These are phyloP conservation scores for Protobothrops flavoviridis DNA, from an alignment of 2,113 vertebrate species.

Conservation along the genomic window DNA sequence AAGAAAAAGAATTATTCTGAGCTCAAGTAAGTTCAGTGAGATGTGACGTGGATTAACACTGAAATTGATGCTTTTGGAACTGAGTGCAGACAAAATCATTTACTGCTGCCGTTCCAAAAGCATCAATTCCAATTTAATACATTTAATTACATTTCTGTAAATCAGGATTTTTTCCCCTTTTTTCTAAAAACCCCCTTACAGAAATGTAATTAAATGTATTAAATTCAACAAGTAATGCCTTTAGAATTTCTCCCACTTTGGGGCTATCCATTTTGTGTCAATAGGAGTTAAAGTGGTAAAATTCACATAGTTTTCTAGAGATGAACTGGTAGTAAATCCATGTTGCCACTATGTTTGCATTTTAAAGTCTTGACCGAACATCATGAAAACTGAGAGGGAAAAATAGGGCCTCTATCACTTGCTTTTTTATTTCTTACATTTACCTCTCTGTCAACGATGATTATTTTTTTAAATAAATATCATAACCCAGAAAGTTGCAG, in stretches of 20 bases:
- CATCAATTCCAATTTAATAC: too few relatives aligned
- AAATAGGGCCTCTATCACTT: background rate
- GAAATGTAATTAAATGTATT: background rate
- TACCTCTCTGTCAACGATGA: background rate
- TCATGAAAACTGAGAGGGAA: background rate
- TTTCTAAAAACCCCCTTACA: too few relatives aligned
- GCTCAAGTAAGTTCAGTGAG: background rate
- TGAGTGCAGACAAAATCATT: too few relatives aligned
- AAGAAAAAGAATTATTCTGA: background rate
- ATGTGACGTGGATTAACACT: background rate
- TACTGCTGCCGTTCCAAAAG: too few relatives aligned
- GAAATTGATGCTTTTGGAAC: background rate
- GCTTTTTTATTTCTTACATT: background rate
- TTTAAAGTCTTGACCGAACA: background rate
- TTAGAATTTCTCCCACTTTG: background rate
- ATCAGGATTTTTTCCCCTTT: too few relatives aligned
- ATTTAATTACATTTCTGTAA: too few relatives aligned
- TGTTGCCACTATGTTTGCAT: background rate
- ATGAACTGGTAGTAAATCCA: background rate
- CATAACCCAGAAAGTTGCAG: background rate
- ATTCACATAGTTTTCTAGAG: background rate
- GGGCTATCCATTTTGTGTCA: background rate
- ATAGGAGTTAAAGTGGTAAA: background rate
- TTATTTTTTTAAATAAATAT: background rate
- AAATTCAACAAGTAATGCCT: background rate